Conservation (phyloP, 2,113 vertebrate genomes). For the human (Homo sapiens) region GRCh38 chr14:57610501-57611000, state of each 20-base stretch:
- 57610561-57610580: not conserved
- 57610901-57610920: not conserved
- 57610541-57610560: not conserved
- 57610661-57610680: not conserved
- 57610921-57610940: not conserved
- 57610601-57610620: constrained; percentile 12
- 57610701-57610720: not conserved
- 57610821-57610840: not conserved
- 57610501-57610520: not conserved
- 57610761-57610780: not conserved
- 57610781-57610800: not conserved
- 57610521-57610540: not conserved
- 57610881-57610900: not conserved
- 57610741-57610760: not conserved
- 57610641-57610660: not conserved
- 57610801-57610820: not conserved
- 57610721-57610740: not conserved
- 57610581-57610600: not conserved
- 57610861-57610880: not conserved
- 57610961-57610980: not conserved
- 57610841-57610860: not conserved
- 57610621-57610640: not conserved
- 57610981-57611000: not conserved
- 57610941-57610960: not conserved
- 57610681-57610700: not conserved